A percentile compares a stretch with the other conserved stretches of the same genome.
Conservation (phyloP, 2,797 vertebrate species). For the Sebastes paucispinis region DNA sequence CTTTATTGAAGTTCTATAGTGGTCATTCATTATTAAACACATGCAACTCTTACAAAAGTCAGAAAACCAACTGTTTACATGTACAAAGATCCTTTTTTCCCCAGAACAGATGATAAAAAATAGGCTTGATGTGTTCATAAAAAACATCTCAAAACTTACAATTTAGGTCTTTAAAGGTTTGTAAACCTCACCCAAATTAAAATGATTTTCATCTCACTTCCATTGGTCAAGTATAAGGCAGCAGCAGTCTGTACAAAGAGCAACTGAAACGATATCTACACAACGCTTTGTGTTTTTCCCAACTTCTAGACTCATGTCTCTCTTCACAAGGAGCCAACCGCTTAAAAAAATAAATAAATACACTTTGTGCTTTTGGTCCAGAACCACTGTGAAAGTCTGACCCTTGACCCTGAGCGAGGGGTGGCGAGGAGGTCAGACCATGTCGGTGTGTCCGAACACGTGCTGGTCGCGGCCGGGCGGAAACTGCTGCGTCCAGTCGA, state of each 20-base stretch:
- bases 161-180: constrained; percentile 43
- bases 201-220: constrained; percentile 31
- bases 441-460: constrained; percentile 81
- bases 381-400: constrained; percentile 36
- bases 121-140: constrained; percentile 62
- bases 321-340: constrained; percentile 29
- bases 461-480: constrained; percentile 78
- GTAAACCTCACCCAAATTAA: constrained; percentile 9
- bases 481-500: constrained; percentile 94
- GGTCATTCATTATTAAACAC: constrained; percentile 67
- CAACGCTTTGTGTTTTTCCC: constrained; percentile 15
- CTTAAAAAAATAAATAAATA: constrained; percentile 71
- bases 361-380: constrained; percentile 73
- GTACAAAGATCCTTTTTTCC: constrained; percentile 58
- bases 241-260: constrained; percentile 66
- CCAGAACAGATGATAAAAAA: constrained; percentile 54
- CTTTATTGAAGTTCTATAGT: constrained; percentile 67
- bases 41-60: constrained; percentile 77
- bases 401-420: constrained; percentile 39
- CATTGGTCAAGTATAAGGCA: constrained; percentile 74
- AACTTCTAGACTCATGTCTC: constrained; percentile 2
- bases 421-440: constrained; percentile 76
- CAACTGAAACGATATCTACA: constrained; percentile 40
- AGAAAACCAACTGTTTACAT: constrained; percentile 58
- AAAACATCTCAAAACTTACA: constrained; percentile 63